Base-by-base conservation (phyloP, 37 sponge, comb jelly and placozoan genomes). In the Amphimedon queenslandica region DNA sequence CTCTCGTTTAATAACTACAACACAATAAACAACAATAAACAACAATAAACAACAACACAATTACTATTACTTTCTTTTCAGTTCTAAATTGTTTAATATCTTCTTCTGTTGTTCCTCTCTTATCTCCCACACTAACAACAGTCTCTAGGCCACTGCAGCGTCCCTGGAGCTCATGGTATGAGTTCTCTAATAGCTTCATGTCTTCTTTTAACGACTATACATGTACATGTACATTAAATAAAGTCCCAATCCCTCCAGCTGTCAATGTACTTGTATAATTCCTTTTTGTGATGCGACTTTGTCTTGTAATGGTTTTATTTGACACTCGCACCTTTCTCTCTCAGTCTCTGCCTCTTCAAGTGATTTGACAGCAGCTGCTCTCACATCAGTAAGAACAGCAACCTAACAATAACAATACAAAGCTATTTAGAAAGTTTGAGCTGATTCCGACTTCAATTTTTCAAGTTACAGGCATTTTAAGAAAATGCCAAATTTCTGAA, bases 91-190 rank as follows among this genome's bases (percentile, higher is more conserved):
- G 42, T 30, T 39, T 77, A 35, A 47, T 32, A 10, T 77, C 68
- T 3, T 65, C 37, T 42, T 77, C 77, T 21, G 35, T 6, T 27
- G 37, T 30, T 18, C 55, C 37, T 5, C 56, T 35, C 20, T 66
- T 42, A 3, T 69, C 40, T 35, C 28, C 3, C 21, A n/a, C 61
- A 60, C 42, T 16, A 40, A 69, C 2, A 10, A 25, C 70, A 35
- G 74, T 58, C 38, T 57, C 60, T 11, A 77, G 57, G 25, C 32
- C 40, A n/a, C 28, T 40, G 10, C 23, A 65, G 57, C 29, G 65
- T 10, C 66, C 55, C 56, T 66, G 68, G 33, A 77, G 77, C 55
- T 77, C 66, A 3, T 29, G 55, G 20, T 51, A 47, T 27, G 55
- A 23, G 0, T 6, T 53, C 8, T 32, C 33, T 1, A 10, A 2